These are phyloP conservation scores for Athene cunicularia DNA, from an alignment of 2,113 vertebrate genomes.

Conservation along the genomic window DNA sequence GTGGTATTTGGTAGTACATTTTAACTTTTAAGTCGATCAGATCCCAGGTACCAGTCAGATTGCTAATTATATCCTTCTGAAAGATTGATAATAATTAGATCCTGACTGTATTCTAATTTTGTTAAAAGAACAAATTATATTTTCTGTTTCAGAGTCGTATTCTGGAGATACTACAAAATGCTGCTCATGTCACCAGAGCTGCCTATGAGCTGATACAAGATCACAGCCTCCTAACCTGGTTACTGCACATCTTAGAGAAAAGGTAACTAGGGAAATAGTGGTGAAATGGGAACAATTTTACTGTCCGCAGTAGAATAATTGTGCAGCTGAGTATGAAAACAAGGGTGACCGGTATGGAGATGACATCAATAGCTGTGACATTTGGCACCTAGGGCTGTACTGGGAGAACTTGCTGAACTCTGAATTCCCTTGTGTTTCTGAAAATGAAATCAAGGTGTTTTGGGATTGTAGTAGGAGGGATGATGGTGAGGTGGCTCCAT, in stretches of 20 bases:
- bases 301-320: not conserved
- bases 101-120: not conserved
- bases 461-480: not conserved
- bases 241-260: constrained; percentile 81
- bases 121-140: not conserved
- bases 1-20: not conserved
- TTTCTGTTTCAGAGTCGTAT: constrained; percentile 80
- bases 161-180: constrained; percentile 81
- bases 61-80: not conserved
- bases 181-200: constrained; percentile 79
- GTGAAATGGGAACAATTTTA: not conserved
- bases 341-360: not conserved
- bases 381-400: not conserved
- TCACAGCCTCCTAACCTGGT: constrained; percentile 88
- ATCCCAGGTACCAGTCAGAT: not conserved
- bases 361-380: not conserved
- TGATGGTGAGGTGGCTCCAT: not conserved
- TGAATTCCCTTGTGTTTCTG: not conserved
- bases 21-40: not conserved
- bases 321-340: not conserved
- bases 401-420: not conserved
- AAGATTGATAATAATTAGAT: not conserved
- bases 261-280: constrained; percentile 67
- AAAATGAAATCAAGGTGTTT: not conserved
- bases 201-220: constrained; percentile 86